A percentile compares a stretch with the other conserved stretches of the same genome.
Conservation (phyloP, 2,113 vertebrate genomes). For the Falcunculus frontatus region DNA sequence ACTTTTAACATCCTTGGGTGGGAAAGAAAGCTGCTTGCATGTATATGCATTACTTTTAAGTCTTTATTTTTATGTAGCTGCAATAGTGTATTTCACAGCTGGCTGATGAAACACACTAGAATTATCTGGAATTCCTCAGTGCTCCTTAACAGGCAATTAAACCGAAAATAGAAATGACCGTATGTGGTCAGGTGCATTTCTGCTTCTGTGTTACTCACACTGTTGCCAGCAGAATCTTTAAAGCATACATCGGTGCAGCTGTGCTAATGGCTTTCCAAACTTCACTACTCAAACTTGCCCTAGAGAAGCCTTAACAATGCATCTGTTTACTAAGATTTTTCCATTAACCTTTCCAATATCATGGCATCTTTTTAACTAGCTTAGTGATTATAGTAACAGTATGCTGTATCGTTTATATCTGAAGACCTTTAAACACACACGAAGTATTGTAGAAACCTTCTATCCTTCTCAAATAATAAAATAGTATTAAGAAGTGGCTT, state of each 20-base stretch:
- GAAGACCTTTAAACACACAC: neutral
- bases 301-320: slow-evolving; percentile 42
- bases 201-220: slow-evolving; percentile 29
- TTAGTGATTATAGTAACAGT: neutral
- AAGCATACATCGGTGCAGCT: slow-evolving; percentile 6
- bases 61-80: slow-evolving; percentile 28
- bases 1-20: slow-evolving; percentile 23
- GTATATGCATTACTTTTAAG: slow-evolving; percentile 22
- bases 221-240: slow-evolving; percentile 36
- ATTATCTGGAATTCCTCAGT: slow-evolving; percentile 52
- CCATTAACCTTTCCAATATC: slow-evolving; percentile 8
- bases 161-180: slow-evolving; percentile 16
- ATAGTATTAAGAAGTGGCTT: neutral
- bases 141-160: slow-evolving; percentile 64
- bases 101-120: slow-evolving; percentile 52
- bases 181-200: slow-evolving; percentile 38
- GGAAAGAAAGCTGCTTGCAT: neutral
- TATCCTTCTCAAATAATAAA: neutral
- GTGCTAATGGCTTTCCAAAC: slow-evolving; percentile 46
- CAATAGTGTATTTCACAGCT: slow-evolving; percentile 26
- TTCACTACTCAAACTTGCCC: slow-evolving; percentile 20
- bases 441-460: neutral
- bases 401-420: neutral
- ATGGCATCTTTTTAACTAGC: neutral
- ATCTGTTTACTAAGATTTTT: neutral